Conservation (phyloP, 2,888 invertebrate genomes). For the Torymus tubicola region DNA sequence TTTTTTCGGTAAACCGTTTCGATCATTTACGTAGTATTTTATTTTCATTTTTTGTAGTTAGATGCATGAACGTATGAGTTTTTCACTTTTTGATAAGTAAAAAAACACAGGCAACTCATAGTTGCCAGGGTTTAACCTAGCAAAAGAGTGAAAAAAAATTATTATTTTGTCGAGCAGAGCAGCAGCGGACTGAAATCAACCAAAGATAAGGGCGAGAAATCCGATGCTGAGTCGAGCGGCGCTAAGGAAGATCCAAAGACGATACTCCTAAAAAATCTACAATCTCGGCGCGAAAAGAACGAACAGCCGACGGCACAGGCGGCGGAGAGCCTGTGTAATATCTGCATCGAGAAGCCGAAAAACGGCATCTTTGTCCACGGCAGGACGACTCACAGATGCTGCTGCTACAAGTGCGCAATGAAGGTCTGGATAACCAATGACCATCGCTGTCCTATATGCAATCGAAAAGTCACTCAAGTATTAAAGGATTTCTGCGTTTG, state of each 20-base stretch:
- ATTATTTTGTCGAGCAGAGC: slow-evolving; percentile 9
- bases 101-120: no score
- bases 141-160: background rate
- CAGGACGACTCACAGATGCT: slow-evolving; percentile 82
- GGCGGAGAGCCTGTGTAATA: slow-evolving; percentile 77
- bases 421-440: slow-evolving; percentile 81
- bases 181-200: slow-evolving; percentile 16
- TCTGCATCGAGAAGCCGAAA: slow-evolving; percentile 81
- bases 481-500: slow-evolving; percentile 78
- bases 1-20: no score
- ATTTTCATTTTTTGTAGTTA: no score
- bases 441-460: slow-evolving; percentile 84
- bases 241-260: background rate
- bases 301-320: background rate
- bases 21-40: no score
- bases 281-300: slow-evolving; percentile 14
- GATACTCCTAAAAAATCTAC: slow-evolving; percentile 30
- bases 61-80: no score
- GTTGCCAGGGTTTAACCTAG: no score
- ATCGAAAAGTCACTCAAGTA: slow-evolving; percentile 83
- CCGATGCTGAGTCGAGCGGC: background rate
- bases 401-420: slow-evolving; percentile 84
- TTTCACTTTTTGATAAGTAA: no score
- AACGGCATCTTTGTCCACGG: slow-evolving; percentile 85
- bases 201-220: slow-evolving; percentile 40